Evolutionary conservation across 2,113 vertebrate species (phyloP), one percentile per base, ranked within the genome.

Genomic region (Lonchura striata): DNA sequence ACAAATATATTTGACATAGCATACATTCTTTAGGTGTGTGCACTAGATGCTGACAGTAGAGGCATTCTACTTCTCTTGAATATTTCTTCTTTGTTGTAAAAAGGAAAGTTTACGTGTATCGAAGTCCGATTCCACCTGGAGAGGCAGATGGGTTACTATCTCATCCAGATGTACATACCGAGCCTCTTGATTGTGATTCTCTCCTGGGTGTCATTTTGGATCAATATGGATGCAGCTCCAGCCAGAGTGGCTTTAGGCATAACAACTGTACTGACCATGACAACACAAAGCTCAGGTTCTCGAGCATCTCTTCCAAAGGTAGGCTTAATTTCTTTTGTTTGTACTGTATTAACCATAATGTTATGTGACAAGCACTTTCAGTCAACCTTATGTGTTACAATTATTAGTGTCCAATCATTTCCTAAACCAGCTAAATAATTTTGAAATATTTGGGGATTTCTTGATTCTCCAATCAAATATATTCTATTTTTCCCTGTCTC

Each of bases 141-240:
- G 96, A 98, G 99, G 44, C 99, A 99, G 96, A 99, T 99, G 99
- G 99, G 99, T 44, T 99, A 99, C 97, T 99, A 99, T 95, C 98
- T 99, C 93, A 99, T 99, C 97, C 99, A 99, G 98, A 99, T 99
- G 98, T 99, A 99, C 94, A 99, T 99, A 49, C 99, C 99, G 0
- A 99, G 98, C 74, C 98, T 99, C 50, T 95, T 99, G 92, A 99
- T 99, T 5, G 99, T 99, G 80, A 99, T 99, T 76, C 98, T 99
- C 4, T 99, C 99, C 76, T 99, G 99, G 99, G 99, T 99, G 46
- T 99, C 99, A 3, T 99, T 99, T 96, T 99, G 99, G 99, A 99
- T 99, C 95, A 99, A 99, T 47, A 99, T 99, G 99, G 99, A 99
- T 47, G 99, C 99, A 24, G 99, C 99, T 23, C 99, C 99, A 3